Conservation (phyloP, 92 coral and sea anemone genomes). For the Ricordea florida region DNA sequence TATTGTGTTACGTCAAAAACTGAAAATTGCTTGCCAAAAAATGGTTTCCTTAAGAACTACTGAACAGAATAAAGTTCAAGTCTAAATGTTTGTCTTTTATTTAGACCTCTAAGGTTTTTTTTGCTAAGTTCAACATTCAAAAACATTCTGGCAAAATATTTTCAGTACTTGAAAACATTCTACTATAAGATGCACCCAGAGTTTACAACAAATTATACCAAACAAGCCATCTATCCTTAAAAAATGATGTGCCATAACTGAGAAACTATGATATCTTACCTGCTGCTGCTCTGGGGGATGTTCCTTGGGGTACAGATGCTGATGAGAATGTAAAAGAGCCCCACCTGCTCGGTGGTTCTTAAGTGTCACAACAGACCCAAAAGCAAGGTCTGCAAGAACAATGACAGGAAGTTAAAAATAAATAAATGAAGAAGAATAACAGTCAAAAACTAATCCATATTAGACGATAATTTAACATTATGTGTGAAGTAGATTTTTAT, state of each 20-base stretch:
- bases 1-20: too few species aligned
- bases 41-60: too few species aligned
- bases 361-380: constrained; percentile 90
- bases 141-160: too few species aligned
- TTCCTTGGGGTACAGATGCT: constrained; percentile 95
- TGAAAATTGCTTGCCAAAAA: too few species aligned
- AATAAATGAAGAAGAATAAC: not conserved
- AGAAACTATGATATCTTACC: constrained; percentile 26
- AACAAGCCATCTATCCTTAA: not conserved
- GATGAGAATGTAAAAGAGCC: constrained; percentile 91
- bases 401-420: not conserved
- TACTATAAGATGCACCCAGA: too few species aligned
- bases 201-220: too few species aligned
- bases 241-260: not conserved
- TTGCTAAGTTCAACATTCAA: too few species aligned
- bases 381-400: constrained; percentile 79
- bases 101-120: too few species aligned
- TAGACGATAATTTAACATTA: too few species aligned
- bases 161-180: too few species aligned
- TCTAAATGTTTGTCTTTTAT: too few species aligned
- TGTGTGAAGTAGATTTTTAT: not conserved
- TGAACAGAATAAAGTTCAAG: too few species aligned
- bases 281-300: constrained; percentile 95
- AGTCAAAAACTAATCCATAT: not conserved
- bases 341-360: constrained; percentile 97